phyloP scores from a whole-genome alignment of 2,797 vertebrate genomes.

The Varecia variegata region DNA sequence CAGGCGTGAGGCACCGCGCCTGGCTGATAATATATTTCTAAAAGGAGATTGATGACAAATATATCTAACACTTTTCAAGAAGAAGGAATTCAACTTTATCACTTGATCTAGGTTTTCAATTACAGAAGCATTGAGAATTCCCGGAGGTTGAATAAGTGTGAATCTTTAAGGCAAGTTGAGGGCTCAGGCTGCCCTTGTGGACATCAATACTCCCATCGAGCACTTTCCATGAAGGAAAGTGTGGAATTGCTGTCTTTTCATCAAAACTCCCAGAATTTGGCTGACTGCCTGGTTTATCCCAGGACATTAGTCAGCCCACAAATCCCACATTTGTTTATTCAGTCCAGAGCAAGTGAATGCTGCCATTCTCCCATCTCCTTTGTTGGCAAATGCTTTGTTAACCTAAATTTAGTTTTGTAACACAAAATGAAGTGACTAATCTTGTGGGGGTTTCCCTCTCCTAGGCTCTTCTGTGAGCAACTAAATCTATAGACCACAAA shows the following conservation, averaged over 20 bases:
- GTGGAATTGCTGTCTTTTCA: constrained; percentile 54
- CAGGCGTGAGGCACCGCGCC: too few species aligned
- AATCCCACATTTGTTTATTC: constrained; percentile 64
- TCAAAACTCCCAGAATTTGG: constrained; percentile 60
- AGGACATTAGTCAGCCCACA: constrained; percentile 67
- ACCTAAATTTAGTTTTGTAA: constrained; percentile 42
- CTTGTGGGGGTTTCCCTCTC: background rate
- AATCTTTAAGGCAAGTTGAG: constrained; percentile 39
- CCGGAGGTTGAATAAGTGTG: background rate
- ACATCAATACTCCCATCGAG: constrained; percentile 9
- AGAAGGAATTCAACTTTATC: constrained; percentile 22
- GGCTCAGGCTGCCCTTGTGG: background rate
- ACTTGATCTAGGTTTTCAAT: constrained; percentile 36
- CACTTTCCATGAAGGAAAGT: constrained; percentile 42
- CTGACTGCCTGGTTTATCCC: constrained; percentile 59
- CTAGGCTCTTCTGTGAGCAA: constrained; percentile 32
- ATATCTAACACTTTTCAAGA: background rate
- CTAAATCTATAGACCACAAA: background rate
- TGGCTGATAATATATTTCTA: background rate
- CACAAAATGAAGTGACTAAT: constrained; percentile 48
- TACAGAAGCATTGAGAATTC: constrained; percentile 2
- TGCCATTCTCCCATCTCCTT: constrained; percentile 50
- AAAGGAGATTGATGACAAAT: background rate
- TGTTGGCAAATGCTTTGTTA: constrained; percentile 60
- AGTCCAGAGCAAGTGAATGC: constrained; percentile 50